Base-by-base conservation (phyloP, 2,113 vertebrate species). In the Nothoprocta pentlandii region DNA sequence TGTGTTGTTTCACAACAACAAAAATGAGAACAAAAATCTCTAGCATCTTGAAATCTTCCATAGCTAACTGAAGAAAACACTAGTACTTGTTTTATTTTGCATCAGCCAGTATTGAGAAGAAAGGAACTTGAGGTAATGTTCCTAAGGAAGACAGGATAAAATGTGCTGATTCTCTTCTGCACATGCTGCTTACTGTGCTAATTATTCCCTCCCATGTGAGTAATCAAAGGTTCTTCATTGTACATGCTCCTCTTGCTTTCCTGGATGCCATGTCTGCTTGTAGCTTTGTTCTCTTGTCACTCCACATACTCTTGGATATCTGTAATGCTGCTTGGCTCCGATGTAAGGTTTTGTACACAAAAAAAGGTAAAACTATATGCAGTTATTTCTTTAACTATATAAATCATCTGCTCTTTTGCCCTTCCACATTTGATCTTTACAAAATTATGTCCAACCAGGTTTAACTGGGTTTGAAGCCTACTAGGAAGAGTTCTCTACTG, bases 191-290 rank as follows among this genome's bases (percentile, higher is more conserved):
- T 75, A 25, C 25, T 16, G 19, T 12, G 4, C 17, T 56, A 11
- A 39, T 78, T 64, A 51, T 51, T 77, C 47, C 30, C 16, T 76
- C 15, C 67, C 20, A 47, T 74, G 53, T 41, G 44, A 89, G 15
- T 68, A 90, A 23, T 13, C n/a, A 16, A 54, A 2, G 25, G 34
- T 63, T 74, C 32, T 56, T 78, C 36, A 9, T 26, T 2, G 2
- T 66, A 25, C 26, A 2, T 1, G 16, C 12, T 34, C 16, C 28
- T 76, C 32, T 81, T 86, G 32, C 68, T 78, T 94, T 83, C 30
- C 36, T 56, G 23, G 81, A 7, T 2, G 22, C 22, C 0, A 0
- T 2, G 8, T 61, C 1, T 8, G 42, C 28, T 68, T 67, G 25
- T 49, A 34, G 2, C 58, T 16, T 25, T 59, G 15, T 61, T 54